Percentiles rank a stretch among this genome's conserved stretches.
These are phyloP conservation scores for Enteromius viviparus DNA, from an alignment of 2,797 vertebrate genomes.

Conservation along the genomic window DNA sequence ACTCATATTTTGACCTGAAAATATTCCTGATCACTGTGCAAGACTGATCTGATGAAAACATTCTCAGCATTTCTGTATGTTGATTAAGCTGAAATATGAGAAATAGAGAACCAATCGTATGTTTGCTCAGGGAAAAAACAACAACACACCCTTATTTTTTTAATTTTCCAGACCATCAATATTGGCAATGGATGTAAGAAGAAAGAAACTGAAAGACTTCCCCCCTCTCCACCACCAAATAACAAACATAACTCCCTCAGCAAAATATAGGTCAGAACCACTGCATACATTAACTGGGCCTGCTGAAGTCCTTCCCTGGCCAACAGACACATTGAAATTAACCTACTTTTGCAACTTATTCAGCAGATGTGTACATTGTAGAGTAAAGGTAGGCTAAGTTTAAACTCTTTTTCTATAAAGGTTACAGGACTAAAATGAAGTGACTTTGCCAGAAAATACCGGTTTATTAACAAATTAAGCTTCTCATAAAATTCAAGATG, in stretches of 20 bases:
- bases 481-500: neutral
- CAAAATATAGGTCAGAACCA: constrained; percentile 46
- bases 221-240: constrained; percentile 30
- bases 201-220: constrained; percentile 43
- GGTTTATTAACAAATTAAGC: neutral
- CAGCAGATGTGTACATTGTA: neutral
- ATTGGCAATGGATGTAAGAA: constrained; percentile 46
- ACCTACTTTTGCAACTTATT: neutral
- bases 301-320: neutral
- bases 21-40: constrained; percentile 1
- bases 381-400: neutral
- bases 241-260: constrained; percentile 49
- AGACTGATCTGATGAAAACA: constrained; percentile 27
- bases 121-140: constrained; percentile 50
- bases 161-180: constrained; percentile 42
- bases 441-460: neutral
- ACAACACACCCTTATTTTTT: constrained; percentile 31
- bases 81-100: constrained; percentile 34
- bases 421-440: neutral
- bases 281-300: constrained; percentile 18
- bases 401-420: neutral
- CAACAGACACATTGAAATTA: neutral
- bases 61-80: constrained; percentile 31
- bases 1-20: constrained; percentile 7
- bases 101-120: constrained; percentile 39